Evolutionary conservation across 2,113 vertebrate species (phyloP), one percentile per base, ranked within the genome.

Genomic region (Phylloscopus whistleri): DNA sequence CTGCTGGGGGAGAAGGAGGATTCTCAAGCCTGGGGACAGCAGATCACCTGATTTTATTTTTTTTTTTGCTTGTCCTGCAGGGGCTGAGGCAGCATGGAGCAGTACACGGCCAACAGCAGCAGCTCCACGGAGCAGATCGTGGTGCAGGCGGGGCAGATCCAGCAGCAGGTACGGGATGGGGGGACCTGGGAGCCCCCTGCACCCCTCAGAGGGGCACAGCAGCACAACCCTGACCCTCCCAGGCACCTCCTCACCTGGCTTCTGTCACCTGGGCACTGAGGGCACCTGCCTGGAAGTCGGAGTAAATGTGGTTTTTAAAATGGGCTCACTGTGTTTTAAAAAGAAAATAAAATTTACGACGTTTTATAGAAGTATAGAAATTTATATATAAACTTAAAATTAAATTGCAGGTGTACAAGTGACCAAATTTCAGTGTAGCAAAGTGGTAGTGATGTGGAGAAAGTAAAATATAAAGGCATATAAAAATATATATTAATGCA

Each of bases 81-180:
- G 39, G 93, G 43, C 82, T 63, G 90, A 95, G 35, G 78, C 66
- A 13, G 33, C 70, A 99, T 99, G 99, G 99, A 99, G 98, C 99
- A 99, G 97, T 99, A 99, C 95, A 98, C 99, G 16, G 96, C 99
- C 82, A 99, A 98, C 91, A 99, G 98, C 87, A 99, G 98, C 83
- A 98, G 98, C 37, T 99, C 98, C 30, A 99, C 99, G 2, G 99
- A 99, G 97, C 99, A 99, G 97, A 99, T 99, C 31, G 99, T 99
- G 56, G 99, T 99, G 77, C 99, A 99, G 97, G 98, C 99, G 67
- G 99, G 99, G 56, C 99, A 99, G 96, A 99, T 99, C 94, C 99
- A 99, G 92, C 99, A 99, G 96, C 99, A 99, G 99, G 99, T 99
- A 97, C 64, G 98, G 64, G 22, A 8, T 21, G 44, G 3, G 82